These are phyloP conservation scores for Mobula birostris DNA, from an alignment of 2,113 vertebrate species.

Conservation along the genomic window DNA sequence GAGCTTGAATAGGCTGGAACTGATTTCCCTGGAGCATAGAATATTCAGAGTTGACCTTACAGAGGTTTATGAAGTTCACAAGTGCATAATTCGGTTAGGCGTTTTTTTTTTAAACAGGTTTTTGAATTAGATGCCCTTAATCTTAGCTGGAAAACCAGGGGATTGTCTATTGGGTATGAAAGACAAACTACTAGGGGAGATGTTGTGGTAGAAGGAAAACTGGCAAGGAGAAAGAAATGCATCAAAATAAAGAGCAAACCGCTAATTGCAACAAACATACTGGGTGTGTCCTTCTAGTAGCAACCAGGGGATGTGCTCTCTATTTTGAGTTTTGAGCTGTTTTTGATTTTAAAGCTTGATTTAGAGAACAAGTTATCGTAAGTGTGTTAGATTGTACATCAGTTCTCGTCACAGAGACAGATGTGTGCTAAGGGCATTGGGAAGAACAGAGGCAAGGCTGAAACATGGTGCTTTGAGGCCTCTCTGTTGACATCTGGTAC, in stretches of 20 bases:
- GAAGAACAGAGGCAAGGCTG: neutral
- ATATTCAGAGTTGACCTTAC: too few relatives aligned
- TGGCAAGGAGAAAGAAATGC: neutral
- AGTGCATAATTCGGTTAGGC: too few relatives aligned
- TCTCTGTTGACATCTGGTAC: too few relatives aligned
- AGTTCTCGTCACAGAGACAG: neutral
- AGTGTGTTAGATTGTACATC: neutral
- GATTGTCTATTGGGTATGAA: neutral
- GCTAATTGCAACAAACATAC: slow-evolving; percentile 6
- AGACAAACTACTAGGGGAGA: neutral
- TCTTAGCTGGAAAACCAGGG: neutral
- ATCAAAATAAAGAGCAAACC: neutral
- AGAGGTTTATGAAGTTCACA: too few relatives aligned
- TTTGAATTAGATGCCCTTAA: neutral
- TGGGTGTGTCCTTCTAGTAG: neutral
- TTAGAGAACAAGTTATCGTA: neutral
- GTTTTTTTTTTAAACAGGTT: too few relatives aligned
- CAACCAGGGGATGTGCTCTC: neutral
- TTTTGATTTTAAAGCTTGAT: neutral
- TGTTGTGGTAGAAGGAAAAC: neutral
- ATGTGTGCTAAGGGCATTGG: neutral
- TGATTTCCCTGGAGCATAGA: too few relatives aligned
- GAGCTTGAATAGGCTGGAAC: too few relatives aligned
- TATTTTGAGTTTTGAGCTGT: slow-evolving; percentile 3
- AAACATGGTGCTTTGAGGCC: neutral